Evolutionary conservation across 1,140 invertebrate genomes (phyloP).

Genomic region (Heterodera carotae): DNA sequence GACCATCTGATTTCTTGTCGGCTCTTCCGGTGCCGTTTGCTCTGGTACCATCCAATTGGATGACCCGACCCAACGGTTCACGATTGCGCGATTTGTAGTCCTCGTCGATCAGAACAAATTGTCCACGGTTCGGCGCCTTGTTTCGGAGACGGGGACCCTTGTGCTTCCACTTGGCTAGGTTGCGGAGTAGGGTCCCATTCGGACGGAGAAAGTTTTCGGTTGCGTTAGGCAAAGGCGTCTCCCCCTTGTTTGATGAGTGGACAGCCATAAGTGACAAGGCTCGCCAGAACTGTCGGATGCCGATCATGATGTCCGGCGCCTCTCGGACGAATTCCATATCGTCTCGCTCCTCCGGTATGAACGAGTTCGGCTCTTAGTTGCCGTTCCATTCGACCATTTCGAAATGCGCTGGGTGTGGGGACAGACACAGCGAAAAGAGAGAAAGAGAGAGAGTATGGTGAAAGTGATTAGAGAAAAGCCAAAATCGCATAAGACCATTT

Average conservation of each 20-base stretch:
- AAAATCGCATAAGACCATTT: too few species aligned
- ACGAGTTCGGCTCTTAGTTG: neutral
- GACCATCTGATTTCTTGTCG: neutral
- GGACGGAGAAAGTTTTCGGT: too few species aligned
- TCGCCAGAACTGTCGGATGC: slow-evolving; percentile 33
- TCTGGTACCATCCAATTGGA: neutral
- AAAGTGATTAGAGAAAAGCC: too few species aligned
- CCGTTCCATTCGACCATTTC: neutral
- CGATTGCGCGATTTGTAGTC: neutral
- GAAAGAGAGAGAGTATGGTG: too few species aligned
- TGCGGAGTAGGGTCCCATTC: neutral
- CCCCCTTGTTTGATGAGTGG: neutral
- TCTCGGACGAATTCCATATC: neutral
- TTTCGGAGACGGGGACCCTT: neutral
- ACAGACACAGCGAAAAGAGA: too few species aligned
- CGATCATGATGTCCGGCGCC: slow-evolving; percentile 34
- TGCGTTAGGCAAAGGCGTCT: too few species aligned
- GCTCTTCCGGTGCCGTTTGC: neutral
- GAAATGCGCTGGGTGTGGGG: too few species aligned
- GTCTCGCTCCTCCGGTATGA: neutral
- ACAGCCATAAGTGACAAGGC: neutral
- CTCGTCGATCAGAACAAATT: neutral
- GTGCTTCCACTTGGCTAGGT: neutral
- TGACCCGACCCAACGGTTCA: neutral
- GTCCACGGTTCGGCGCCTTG: neutral